These are phyloP conservation scores for Gymnarchus niloticus DNA, from an alignment of 2,113 vertebrate species.

Conservation along the genomic window DNA sequence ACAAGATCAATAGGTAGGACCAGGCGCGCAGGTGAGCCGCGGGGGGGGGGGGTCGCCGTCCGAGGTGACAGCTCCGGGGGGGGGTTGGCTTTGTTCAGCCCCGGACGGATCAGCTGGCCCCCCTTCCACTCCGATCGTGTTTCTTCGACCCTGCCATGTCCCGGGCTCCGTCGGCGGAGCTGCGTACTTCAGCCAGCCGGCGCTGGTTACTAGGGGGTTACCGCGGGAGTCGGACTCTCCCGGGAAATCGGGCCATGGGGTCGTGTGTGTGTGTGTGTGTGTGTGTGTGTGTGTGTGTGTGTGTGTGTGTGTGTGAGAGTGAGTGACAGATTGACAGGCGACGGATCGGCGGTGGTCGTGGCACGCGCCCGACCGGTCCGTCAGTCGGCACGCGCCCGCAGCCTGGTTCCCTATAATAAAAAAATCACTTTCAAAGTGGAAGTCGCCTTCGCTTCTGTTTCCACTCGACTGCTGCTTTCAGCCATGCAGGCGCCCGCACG, in stretches of 20 bases:
- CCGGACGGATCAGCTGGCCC: not conserved
- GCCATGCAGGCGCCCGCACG: not conserved
- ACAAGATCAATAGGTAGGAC: constrained; percentile 81
- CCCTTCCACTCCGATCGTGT: no score
- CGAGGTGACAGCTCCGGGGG: not conserved
- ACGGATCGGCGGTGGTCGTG: not conserved
- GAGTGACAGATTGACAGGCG: no score
- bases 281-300: not conserved
- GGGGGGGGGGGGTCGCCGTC: not conserved
- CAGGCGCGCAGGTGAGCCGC: not conserved
- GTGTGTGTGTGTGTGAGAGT: not conserved
- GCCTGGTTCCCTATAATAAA: not conserved
- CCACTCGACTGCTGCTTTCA: not conserved
- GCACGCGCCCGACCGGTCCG: not conserved
- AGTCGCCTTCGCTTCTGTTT: not conserved
- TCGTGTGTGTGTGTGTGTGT: not conserved
- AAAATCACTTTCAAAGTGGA: not conserved
- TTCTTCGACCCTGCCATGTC: not conserved
- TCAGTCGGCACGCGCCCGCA: not conserved
- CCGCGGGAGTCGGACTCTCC: not conserved
- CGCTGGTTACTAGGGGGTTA: not conserved
- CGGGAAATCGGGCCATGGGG: not conserved
- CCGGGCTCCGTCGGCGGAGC: not conserved
- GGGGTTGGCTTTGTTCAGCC: constrained; percentile 11
- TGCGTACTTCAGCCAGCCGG: not conserved